Evolutionary conservation across 1,140 invertebrate species (phyloP).

Genomic region (Drosophila nannoptera): DNA sequence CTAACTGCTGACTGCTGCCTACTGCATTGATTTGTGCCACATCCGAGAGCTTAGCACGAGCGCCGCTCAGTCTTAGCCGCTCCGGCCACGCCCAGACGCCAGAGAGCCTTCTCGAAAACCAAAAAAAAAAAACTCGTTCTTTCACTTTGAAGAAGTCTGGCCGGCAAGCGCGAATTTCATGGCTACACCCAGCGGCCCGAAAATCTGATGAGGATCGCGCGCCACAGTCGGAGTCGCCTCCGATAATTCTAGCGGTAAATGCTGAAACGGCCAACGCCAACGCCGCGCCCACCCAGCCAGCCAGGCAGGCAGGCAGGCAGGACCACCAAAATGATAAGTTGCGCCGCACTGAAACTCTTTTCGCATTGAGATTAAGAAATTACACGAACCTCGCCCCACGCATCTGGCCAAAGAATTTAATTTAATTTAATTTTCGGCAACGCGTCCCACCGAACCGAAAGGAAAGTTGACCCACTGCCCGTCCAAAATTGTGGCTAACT

Average conservation of each 20-base stretch:
- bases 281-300: conserved; percentile 50
- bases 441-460: conserved; percentile 40
- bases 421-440: conserved; percentile 66
- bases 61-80: neutral
- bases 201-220: conserved; percentile 58
- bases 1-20: conserved; percentile 44
- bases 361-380: conserved; percentile 63
- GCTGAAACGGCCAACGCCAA: conserved; percentile 57
- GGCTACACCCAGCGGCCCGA: conserved; percentile 64
- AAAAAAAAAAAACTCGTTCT: conserved; percentile 58
- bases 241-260: conserved; percentile 69
- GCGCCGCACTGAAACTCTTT: neutral
- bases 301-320: conserved; percentile 32
- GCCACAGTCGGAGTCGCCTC: neutral
- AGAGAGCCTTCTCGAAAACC: neutral
- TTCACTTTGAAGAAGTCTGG: conserved; percentile 54
- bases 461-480: conserved; percentile 71
- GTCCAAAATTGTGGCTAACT: conserved; percentile 14
- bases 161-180: conserved; percentile 77
- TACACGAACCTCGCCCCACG: conserved; percentile 61
- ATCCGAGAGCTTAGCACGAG: neutral
- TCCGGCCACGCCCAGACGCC: conserved; percentile 19
- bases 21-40: conserved; percentile 73
- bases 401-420: conserved; percentile 62
- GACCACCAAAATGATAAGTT: conserved; percentile 71